Conservation (phyloP, 23 tunicate species). For the Oikopleura dioica region DNA sequence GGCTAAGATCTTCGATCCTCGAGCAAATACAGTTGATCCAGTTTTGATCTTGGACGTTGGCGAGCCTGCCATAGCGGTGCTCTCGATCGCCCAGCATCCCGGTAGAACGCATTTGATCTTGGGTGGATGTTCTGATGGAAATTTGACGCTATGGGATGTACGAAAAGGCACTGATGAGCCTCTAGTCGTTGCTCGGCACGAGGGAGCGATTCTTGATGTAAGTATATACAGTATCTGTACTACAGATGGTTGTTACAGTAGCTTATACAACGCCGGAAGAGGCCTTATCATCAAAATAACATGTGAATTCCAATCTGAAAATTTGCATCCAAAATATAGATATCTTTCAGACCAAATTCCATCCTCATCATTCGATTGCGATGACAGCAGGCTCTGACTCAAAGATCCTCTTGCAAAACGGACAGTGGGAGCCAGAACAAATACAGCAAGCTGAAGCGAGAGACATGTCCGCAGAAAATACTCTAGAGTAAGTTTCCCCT, state of each 20-base stretch:
- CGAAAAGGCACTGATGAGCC: background rate
- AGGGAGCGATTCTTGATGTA: background rate
- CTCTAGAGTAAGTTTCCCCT: background rate
- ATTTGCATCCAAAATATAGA: too few relatives aligned
- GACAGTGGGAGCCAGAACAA: slow-evolving; percentile 10
- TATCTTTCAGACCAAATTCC: background rate
- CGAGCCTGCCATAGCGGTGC: background rate
- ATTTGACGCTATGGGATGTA: background rate
- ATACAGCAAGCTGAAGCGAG: background rate
- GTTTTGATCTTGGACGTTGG: background rate
- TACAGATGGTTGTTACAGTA: too few relatives aligned
- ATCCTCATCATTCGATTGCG: background rate
- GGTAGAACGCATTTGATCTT: background rate
- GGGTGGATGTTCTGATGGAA: background rate
- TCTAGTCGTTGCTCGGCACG: background rate
- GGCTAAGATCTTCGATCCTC: background rate
- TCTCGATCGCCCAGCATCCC: background rate
- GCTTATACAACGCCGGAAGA: too few relatives aligned
- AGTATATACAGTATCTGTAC: too few relatives aligned
- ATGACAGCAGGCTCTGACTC: background rate
- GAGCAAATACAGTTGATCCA: background rate
- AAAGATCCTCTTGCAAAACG: background rate
- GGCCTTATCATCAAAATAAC: too few relatives aligned
- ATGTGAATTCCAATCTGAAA: too few relatives aligned
- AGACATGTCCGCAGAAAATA: background rate